Conservation (phyloP, 2,888 invertebrate genomes). For the Choreutis nemorana region DNA sequence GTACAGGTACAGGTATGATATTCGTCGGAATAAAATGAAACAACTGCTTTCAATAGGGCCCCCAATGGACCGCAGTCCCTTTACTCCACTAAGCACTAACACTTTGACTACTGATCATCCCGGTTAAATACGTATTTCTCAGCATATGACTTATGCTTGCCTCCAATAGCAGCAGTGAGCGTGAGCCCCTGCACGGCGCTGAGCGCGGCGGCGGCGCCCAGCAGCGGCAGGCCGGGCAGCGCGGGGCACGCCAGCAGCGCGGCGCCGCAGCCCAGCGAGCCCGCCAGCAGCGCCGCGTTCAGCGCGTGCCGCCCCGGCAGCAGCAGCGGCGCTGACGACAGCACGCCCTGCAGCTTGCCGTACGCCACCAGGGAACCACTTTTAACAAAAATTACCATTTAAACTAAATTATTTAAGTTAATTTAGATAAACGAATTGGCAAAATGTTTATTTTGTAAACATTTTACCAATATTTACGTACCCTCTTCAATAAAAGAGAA, state of each 20-base stretch:
- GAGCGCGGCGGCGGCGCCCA: conserved; percentile 78
- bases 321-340: conserved; percentile 81
- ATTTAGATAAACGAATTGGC: too few relatives aligned
- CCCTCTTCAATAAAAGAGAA: too few relatives aligned
- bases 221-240: conserved; percentile 73
- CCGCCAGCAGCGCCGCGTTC: conserved; percentile 73
- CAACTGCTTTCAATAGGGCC: too few relatives aligned
- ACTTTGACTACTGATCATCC: too few relatives aligned
- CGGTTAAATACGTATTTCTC: conserved; percentile 2
- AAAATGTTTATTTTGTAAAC: too few relatives aligned
- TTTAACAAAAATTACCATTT: too few relatives aligned
- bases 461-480: too few relatives aligned
- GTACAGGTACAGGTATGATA: too few relatives aligned
- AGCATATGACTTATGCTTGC: conserved; percentile 31
- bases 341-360: conserved; percentile 85
- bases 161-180: conserved; percentile 89
- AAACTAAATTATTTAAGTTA: too few relatives aligned
- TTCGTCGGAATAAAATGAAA: too few relatives aligned
- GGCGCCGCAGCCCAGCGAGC: conserved; percentile 78
- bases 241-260: conserved; percentile 69
- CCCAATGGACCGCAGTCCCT: too few relatives aligned
- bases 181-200: conserved; percentile 87
- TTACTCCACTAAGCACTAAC: too few relatives aligned
- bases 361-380: conserved; percentile 90
- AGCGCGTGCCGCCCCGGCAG: conserved; percentile 84